Conservation (phyloP, 1,140 invertebrate genomes). For the Drosophila fuyamai region DNA sequence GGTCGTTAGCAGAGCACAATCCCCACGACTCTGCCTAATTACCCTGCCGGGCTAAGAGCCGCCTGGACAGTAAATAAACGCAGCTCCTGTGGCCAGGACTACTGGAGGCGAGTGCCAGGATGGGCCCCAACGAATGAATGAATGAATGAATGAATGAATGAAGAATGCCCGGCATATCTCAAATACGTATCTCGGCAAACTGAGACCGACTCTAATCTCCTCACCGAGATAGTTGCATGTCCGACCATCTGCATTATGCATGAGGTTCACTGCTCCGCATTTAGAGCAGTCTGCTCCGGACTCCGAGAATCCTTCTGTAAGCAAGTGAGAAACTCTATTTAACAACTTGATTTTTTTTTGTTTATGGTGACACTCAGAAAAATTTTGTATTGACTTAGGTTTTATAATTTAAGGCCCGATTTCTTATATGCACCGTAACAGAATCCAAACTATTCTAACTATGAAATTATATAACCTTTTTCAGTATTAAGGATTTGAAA, state of each 20-base stretch:
- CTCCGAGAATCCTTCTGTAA: conserved; percentile 30
- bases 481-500: too few species aligned
- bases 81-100: conserved; percentile 14
- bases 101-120: conserved; percentile 16
- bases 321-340: conserved; percentile 58
- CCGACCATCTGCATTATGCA: conserved; percentile 65
- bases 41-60: conserved; percentile 46
- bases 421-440: too few species aligned
- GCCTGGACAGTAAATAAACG: conserved; percentile 57
- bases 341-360: conserved; percentile 51
- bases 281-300: conserved; percentile 10
- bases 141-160: conserved; percentile 6
- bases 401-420: too few species aligned
- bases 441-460: too few species aligned
- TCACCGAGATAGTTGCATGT: conserved; percentile 64
- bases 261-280: conserved; percentile 60
- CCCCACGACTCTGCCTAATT: conserved; percentile 61
- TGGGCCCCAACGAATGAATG: conserved; percentile 8
- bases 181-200: conserved; percentile 32
- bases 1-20: conserved; percentile 64
- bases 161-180: conserved; percentile 15
- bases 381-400: background rate
- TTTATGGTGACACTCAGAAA: conserved; percentile 19
- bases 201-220: conserved; percentile 49
- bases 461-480: too few species aligned